Conservation (phyloP, 2,888 invertebrate genomes). For the Yponomeuta plumbellus region DNA sequence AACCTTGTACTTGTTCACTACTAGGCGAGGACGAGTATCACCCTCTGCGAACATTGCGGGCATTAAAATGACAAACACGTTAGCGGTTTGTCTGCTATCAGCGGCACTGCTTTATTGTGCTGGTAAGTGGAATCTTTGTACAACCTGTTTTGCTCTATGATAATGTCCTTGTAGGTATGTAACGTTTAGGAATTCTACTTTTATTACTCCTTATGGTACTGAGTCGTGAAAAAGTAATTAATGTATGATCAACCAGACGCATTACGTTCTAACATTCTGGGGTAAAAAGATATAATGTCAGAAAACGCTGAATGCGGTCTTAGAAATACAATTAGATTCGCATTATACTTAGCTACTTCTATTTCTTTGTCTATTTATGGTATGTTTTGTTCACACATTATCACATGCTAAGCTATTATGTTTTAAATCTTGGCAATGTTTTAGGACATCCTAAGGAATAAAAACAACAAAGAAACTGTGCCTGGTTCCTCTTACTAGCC, state of each 20-base stretch:
- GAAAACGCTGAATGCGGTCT: neutral
- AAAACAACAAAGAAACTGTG: too few relatives aligned
- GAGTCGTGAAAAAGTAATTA: slow-evolving; percentile 1
- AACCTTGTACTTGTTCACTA: slow-evolving; percentile 39
- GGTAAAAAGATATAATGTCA: neutral
- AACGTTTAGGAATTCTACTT: neutral
- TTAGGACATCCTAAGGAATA: too few relatives aligned
- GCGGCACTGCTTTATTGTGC: slow-evolving; percentile 53
- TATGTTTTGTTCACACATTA: too few relatives aligned
- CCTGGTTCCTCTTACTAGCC: too few relatives aligned
- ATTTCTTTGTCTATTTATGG: too few relatives aligned
- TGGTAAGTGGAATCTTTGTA: slow-evolving; percentile 44
- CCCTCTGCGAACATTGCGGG: slow-evolving; percentile 30
- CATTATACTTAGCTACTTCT: too few relatives aligned
- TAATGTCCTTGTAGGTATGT: slow-evolving; percentile 3
- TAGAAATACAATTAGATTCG: too few relatives aligned
- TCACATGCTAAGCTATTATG: too few relatives aligned
- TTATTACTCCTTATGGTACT: neutral
- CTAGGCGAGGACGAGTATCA: slow-evolving; percentile 33
- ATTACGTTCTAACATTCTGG: neutral
- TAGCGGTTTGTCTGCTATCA: slow-evolving; percentile 59
- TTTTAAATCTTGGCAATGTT: too few relatives aligned
- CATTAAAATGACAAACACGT: slow-evolving; percentile 59
- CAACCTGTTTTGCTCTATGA: neutral
- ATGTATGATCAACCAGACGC: neutral